Percentiles rank a stretch among this genome's conserved stretches.
Evolutionary conservation across 2,888 invertebrate genomes (phyloP).

Genomic region (Paralinhomoeus sp.): DNA sequence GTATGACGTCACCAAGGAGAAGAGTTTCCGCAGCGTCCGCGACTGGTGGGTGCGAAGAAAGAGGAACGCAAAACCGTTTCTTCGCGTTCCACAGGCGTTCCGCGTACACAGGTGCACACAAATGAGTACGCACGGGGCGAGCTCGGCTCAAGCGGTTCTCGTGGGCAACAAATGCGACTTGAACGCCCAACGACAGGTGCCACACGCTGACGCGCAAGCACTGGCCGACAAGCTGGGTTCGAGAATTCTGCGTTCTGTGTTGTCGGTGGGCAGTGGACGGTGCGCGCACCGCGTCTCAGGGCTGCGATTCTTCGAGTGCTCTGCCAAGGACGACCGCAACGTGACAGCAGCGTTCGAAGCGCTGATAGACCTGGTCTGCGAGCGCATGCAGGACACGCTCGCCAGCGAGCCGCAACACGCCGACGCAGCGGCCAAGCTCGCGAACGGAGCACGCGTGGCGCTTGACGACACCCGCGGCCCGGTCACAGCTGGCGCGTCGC

Average conservation of each 20-base stretch:
- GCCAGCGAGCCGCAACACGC: too few species aligned
- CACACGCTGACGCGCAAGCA: constrained; percentile 81
- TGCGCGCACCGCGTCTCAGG: too few species aligned
- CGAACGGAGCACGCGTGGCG: too few species aligned
- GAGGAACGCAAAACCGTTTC: not conserved
- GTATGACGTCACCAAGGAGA: constrained; percentile 99
- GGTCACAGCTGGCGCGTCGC: not conserved
- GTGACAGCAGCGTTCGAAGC: constrained; percentile 76
- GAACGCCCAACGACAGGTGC: constrained; percentile 93
- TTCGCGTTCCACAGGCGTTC: not conserved
- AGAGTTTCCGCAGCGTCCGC: constrained; percentile 97
- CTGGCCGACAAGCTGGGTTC: constrained; percentile 73
- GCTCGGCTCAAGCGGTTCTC: constrained; percentile 94
- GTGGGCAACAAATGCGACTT: constrained; percentile 97
- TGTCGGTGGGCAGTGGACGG: too few species aligned
- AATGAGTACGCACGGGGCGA: constrained; percentile 99
- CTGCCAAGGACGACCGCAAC: constrained; percentile 97
- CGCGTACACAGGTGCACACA: constrained; percentile 58
- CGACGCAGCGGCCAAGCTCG: too few species aligned
- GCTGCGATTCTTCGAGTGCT: constrained; percentile 96
- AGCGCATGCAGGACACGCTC: constrained; percentile 97
- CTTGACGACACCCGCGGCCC: constrained; percentile 24
- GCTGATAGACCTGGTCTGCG: constrained; percentile 96
- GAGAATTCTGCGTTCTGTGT: not conserved
- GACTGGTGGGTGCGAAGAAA: constrained; percentile 50